Evolutionary conservation across 2,888 invertebrate species (phyloP).

Genomic region (Eupithecia pulchellata): DNA sequence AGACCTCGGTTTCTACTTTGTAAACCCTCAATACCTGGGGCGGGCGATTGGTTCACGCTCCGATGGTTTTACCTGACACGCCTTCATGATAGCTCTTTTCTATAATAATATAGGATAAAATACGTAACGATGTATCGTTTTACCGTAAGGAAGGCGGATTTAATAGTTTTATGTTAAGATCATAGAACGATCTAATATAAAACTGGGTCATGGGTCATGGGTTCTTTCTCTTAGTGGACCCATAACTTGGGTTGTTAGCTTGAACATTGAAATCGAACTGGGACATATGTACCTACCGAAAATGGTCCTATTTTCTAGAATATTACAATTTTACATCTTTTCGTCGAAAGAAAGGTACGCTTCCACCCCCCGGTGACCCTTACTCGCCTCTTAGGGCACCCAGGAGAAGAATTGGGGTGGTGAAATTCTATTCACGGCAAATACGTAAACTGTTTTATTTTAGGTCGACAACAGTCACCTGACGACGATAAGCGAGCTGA

Average conservation of each 20-base stretch:
- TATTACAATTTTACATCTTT: too few species aligned
- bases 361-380: too few species aligned
- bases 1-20: background rate
- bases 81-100: background rate
- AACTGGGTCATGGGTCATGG: too few species aligned
- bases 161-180: background rate
- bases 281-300: too few species aligned
- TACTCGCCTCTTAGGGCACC: too few species aligned
- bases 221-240: background rate
- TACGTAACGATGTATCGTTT: too few species aligned
- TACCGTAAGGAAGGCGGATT: background rate
- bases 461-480: constrained; percentile 94
- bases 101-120: too few species aligned
- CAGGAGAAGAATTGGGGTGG: too few species aligned
- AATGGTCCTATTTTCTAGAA: too few species aligned
- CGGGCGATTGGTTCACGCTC: background rate
- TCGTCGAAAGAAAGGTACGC: too few species aligned
- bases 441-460: constrained; percentile 6
- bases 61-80: background rate
- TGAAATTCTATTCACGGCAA: background rate
- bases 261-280: too few species aligned
- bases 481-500: constrained; percentile 96
- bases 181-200: background rate
- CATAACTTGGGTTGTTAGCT: background rate
- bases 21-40: background rate